Base-by-base conservation (phyloP, 2,888 invertebrate genomes). In the Lepas anatifera region DNA sequence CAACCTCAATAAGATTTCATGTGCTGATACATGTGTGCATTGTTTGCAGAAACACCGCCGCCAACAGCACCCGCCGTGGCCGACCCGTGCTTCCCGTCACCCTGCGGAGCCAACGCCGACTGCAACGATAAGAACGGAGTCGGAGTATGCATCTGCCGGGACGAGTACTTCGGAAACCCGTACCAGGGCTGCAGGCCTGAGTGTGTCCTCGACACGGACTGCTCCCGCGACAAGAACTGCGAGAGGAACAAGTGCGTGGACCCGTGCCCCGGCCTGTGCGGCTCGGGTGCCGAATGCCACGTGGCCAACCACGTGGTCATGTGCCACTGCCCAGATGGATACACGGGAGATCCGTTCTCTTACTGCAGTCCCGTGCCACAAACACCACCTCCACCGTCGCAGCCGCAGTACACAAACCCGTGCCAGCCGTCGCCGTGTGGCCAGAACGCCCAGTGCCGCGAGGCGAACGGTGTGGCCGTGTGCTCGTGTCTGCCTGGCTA, bases 61-160 rank as follows among this genome's bases (percentile, higher is more conserved):
- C 50, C 35, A 32, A 27, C 52, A n/a, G 25, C 32, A 11, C 46
- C 48, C 4, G n/a, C 73, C 73, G 32, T 46, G 22, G 80, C 80
- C 67, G 82, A 89, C 77, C 89, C 89, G 27, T 92, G 92, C 76
- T 82, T 85, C 75, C 90, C 91, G 68, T 88, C 89, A 35, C 91
- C 91, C n/a, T 92, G 92, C 76, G 92, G 92, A 70, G 88, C 89
- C 77, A 93, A 92, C 77, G 87, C 93, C 0, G 83, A 89, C 71
- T 94, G 93, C 77, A 84, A 85, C 0, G 85, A 86, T 37, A 81
- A 85, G 3, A 87, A 89, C 75, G 92, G 92, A 43, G 87, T 89
- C 77, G 89, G 90, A 43, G 89, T 90, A 67, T 92, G 92, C 79
- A 89, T 90, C 71, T 92, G 92, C 77, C 85, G 87, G 77, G 83